A percentile compares a stretch with the other conserved stretches of the same genome.
Conservation (phyloP, 1,140 invertebrate genomes). For the Aphelinus atriplicis region DNA sequence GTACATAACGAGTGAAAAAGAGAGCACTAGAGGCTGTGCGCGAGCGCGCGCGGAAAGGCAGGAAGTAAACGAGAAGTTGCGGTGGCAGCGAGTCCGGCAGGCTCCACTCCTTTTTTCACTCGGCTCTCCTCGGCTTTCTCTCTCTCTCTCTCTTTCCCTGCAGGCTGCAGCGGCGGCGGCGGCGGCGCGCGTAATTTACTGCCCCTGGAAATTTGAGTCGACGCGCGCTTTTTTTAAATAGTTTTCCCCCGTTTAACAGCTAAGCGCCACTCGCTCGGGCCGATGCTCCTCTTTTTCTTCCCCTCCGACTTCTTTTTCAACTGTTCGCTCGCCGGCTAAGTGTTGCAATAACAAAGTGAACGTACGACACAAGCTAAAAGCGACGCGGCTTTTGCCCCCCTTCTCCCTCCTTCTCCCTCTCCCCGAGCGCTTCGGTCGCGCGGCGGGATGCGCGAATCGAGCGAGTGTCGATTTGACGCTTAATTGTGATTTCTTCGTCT, state of each 20-base stretch:
- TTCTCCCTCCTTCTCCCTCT: no score
- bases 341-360: constrained; percentile 27
- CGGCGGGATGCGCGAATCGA: no score
- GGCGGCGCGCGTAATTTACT: constrained; percentile 22
- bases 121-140: not conserved
- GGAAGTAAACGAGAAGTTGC: constrained; percentile 30
- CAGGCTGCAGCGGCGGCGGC: not conserved
- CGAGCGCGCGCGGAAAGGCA: not conserved
- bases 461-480: not conserved
- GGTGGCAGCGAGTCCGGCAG: constrained; percentile 2
- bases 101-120: no score
- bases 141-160: not conserved
- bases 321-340: constrained; percentile 25
- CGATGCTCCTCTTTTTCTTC: not conserved
- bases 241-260: not conserved
- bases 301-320: constrained; percentile 12
- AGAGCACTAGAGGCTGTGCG: not conserved
- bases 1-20: constrained; percentile 1
- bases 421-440: no score
- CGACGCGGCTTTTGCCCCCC: not conserved
- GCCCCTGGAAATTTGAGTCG: constrained; percentile 12
- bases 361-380: not conserved
- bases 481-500: constrained; percentile 21
- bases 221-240: constrained; percentile 26
- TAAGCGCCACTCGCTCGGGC: no score